Evolutionary conservation across 1,140 invertebrate genomes (phyloP), one percentile per base, ranked within the genome.

Genomic region (Dinothrombium tinctorium): DNA sequence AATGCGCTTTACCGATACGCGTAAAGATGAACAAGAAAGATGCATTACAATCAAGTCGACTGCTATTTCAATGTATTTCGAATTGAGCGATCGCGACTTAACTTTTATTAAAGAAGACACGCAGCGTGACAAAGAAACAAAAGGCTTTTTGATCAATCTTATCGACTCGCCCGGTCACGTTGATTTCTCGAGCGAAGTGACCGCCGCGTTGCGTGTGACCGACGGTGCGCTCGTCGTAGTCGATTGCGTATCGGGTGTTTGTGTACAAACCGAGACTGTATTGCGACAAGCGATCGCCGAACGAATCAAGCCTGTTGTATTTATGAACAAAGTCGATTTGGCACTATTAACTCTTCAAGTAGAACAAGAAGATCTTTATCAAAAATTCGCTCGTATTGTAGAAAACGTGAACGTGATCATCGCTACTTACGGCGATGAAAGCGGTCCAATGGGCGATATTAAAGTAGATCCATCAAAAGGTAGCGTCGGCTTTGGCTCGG

Each of bases 31-130:
- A 41, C 52, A 53, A 29, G 52, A 53, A 45, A 35, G 52, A 35
- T 99, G 94, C 59, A 99, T 99, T 63, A 99, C 94, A 57, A 99
- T 99, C 64, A 99, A 99, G 66, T 98, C 92, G 37, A 99, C 94
- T 37, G 67, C 66, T 33, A 68, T 69, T 47, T 69, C 67, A 26
- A 55, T 69, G 48, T 69, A 61, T 55, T 69, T 69, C 49, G 59
- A 66, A 50, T 52, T 70, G 40, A 48, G 54, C 4, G 51, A 59
- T 14, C 57, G 60, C 31, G 66, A 67, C 48, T 41, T 61, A 37
- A 32, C 51, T 14, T 59, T 57, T 48, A 62, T 64, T 41, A 53
- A 42, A 8, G 47, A 46, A 22, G 50, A 40, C 7, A 21, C 44
- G 17, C 54, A 58, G 38, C 51, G 47, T 20, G 52, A 56, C 33